A percentile compares a stretch with the other conserved stretches of the same genome.
These are phyloP conservation scores for Parnassius apollo DNA, from an alignment of 2,888 invertebrate genomes.

Conservation along the genomic window DNA sequence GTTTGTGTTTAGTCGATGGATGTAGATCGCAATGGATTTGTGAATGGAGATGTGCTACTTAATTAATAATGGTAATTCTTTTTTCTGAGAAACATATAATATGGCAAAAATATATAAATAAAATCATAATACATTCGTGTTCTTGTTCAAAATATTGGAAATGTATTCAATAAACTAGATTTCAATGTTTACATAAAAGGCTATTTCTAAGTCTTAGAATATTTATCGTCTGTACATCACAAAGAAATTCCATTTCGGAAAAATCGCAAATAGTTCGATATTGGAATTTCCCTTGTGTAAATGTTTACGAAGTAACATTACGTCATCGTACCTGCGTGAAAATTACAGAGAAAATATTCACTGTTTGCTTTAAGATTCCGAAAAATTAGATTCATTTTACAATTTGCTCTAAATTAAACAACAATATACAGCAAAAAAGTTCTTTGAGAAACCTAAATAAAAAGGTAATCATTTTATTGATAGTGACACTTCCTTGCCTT, in stretches of 20 bases:
- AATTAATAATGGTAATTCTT: no score
- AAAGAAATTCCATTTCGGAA: slow-evolving; percentile 75
- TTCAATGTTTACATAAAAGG: slow-evolving; percentile 64
- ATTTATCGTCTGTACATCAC: slow-evolving; percentile 67
- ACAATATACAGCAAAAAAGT: no score
- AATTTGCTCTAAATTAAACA: no score
- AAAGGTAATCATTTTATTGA: not conserved
- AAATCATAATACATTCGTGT: not conserved
- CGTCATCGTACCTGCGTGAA: slow-evolving; percentile 45
- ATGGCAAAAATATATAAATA: not conserved
- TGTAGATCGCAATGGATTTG: no score
- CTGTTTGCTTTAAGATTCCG: slow-evolving; percentile 13
- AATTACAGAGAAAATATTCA: slow-evolving; percentile 68
- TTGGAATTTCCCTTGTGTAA: slow-evolving; percentile 78
- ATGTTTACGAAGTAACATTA: slow-evolving; percentile 64
- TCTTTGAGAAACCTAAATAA: no score
- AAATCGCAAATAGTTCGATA: slow-evolving; percentile 77
- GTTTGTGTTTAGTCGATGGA: no score
- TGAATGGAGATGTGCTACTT: no score
- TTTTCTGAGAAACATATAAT: no score
- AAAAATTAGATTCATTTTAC: slow-evolving; percentile 9
- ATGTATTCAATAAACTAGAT: not conserved
- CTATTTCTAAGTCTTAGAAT: slow-evolving; percentile 54
- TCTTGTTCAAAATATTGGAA: not conserved
- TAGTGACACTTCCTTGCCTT: no score